Percentiles rank a stretch among this genome's conserved stretches.
Evolutionary conservation across 2,113 vertebrate genomes (phyloP).

Genomic region (Agelaius tricolor): DNA sequence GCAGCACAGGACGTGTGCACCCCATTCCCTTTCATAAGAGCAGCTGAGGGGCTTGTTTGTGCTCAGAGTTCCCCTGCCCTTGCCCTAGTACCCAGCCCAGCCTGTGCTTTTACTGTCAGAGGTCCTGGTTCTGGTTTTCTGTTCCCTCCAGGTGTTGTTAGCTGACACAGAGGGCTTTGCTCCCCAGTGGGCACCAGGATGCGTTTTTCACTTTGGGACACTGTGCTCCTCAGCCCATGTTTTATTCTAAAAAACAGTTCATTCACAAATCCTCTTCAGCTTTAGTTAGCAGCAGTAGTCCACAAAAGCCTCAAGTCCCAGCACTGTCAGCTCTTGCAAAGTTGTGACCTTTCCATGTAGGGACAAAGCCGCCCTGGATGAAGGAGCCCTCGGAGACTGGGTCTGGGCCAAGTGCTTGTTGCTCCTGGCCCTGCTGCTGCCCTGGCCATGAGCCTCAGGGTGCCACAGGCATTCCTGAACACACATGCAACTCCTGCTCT

Average conservation of each 20-base stretch:
- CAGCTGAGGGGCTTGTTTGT: neutral
- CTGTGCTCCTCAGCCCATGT: fast-evolving
- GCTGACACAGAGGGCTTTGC: neutral
- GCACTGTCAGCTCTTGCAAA: neutral
- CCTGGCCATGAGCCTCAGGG: neutral
- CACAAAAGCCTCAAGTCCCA: neutral
- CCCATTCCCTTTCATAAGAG: neutral
- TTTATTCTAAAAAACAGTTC: neutral
- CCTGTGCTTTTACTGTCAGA: neutral
- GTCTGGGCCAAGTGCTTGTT: neutral
- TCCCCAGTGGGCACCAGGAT: neutral
- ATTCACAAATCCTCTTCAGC: neutral
- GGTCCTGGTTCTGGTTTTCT: neutral
- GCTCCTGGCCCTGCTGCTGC: neutral
- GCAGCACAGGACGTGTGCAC: fast-evolving
- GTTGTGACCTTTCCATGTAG: neutral
- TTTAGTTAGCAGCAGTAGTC: neutral
- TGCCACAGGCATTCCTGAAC: neutral
- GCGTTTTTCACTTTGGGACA: neutral
- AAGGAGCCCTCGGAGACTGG: fast-evolving
- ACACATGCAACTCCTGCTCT: neutral
- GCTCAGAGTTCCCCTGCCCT: fast-evolving
- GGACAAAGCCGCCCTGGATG: neutral
- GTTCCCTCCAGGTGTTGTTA: neutral
- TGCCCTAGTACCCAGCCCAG: neutral